Percentiles rank a stretch among this genome's conserved stretches.
Evolutionary conservation across 2,888 invertebrate species (phyloP).

Genomic region (Neoscelio sp.): DNA sequence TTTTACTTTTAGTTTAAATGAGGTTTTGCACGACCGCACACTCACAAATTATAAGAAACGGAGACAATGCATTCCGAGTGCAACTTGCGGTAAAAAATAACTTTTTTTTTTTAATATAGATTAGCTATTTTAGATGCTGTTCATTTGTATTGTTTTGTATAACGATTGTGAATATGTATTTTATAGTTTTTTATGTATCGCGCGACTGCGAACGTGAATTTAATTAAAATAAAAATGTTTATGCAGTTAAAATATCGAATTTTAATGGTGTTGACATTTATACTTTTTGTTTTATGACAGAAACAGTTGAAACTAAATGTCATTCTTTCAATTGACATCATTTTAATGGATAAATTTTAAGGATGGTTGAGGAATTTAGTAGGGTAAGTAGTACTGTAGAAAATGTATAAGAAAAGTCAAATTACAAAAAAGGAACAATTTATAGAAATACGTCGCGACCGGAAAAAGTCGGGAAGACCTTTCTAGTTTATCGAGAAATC

Average conservation of each 20-base stretch:
- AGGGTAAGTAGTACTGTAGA: slow-evolving; percentile 33
- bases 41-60: slow-evolving; percentile 1
- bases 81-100: not conserved
- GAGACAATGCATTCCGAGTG: slow-evolving; percentile 10
- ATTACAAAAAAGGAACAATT: too few relatives aligned
- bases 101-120: not conserved
- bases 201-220: slow-evolving; percentile 9
- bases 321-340: too few relatives aligned
- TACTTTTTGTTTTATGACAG: slow-evolving; percentile 8
- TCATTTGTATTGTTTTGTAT: too few relatives aligned
- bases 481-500: slow-evolving; percentile 51
- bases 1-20: not conserved
- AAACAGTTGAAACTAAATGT: too few relatives aligned
- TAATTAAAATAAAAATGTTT: slow-evolving; percentile 8
- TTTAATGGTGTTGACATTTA: too few relatives aligned
- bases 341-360: not conserved
- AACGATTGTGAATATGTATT: slow-evolving; percentile 1
- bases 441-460: slow-evolving; percentile 69
- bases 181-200: not conserved
- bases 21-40: slow-evolving; percentile 10
- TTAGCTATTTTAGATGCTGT: too few relatives aligned
- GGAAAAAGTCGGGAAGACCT: slow-evolving; percentile 71
- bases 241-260: not conserved
- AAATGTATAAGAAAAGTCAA: too few relatives aligned
- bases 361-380: slow-evolving; percentile 39